Evolutionary conservation across 1,140 invertebrate genomes (phyloP), one percentile per base, ranked within the genome.

Genomic region (Coptotermes formosanus): DNA sequence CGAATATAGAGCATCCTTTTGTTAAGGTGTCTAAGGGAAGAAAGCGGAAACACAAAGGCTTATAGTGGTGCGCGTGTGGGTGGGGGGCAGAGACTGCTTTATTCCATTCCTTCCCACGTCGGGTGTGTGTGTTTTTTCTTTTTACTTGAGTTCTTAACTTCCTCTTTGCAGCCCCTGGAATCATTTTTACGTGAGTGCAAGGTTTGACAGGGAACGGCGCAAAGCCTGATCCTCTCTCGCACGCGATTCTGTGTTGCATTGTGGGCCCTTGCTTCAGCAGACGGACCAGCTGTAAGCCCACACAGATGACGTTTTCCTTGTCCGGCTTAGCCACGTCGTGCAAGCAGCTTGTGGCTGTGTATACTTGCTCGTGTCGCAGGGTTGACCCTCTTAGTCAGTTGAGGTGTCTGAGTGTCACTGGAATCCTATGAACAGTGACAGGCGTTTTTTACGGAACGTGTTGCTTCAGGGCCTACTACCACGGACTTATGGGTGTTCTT

Each of bases 121-220:
- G 38, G 38, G 38, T 2, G 38, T 2, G 38, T 38, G n/a, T n/a
- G 23, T 16, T 75, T 75, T 25, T 30, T 25, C 30, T 30, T 75
- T 75, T 75, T 75, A 19, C 19, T 30, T 75, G n/a, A 75, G 64
- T 30, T 75, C 64, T 30, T 75, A 75, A 75, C 25, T 30, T 30
- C 64, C 64, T 75, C 14, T 75, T n/a, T 75, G 64, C 30, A 75
- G 64, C n/a, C n/a, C n/a, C n/a, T n/a, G 64, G 64, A 75, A 75
- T 75, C 64, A 75, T 75, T 75, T 75, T 30, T 75, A 25, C n/a
- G 64, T n/a, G 64, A 30, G 64, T 75, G 25, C 30, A 75, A 75
- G 64, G 64, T 30, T 16, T 75, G 64, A n/a, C 64, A 75, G 64
- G 64, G 64, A 1, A 1, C 0, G 7, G 64, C 8, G 64, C n/a